Base-by-base conservation (phyloP, 2,113 vertebrate genomes). In the Clarias batrachus region DNA sequence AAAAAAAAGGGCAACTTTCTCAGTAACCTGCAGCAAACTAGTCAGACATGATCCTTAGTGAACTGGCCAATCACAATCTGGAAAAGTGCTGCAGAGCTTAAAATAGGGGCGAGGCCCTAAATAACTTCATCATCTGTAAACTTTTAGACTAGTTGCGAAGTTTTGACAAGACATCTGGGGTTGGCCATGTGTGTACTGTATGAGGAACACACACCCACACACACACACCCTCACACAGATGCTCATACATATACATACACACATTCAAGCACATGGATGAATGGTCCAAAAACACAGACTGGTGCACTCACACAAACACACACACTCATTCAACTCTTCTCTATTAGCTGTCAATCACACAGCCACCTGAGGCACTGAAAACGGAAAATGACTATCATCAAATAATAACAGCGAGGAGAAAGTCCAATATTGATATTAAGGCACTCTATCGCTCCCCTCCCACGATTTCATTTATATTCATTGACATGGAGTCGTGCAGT, bases 401-500 rank as follows among this genome's bases (percentile, higher is more conserved):
- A 73, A 54, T 79, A 41, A 79, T 83, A 86, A 54, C 84, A 87
- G 78, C 52, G 21, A 60, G 25, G n/a, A 70, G 73, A 74, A 76
- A 57, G 86, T 77, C 60, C 82, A 78, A 87, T 85, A 80, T 87
- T 82, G 60, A 87, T 86, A 87, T 54, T 86, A 81, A 79, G 63
- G 74, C 56, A 56, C 81, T 84, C 62, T 56, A 86, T 89, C 79
- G 71, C 63, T 84, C 73, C 54, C 57, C 41, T 13, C 71, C 63
- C 23, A 57, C 65, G n/a, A 48, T 80, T 83, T 41, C 73, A 83
- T 89, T 89, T 87, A 73, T 86, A 89, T 89, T 89, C 86, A 87
- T 57, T 41, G 65, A 56, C 79, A 82, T 41, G 73, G 81, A 87
- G 74, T 57, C 14, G n/a, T 59, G 27, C 57, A n/a, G 86, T 89